A percentile compares a stretch with the other conserved stretches of the same genome.
phyloP scores from a whole-genome alignment of 2,888 invertebrate genomes.

The Heliconius sara region DNA sequence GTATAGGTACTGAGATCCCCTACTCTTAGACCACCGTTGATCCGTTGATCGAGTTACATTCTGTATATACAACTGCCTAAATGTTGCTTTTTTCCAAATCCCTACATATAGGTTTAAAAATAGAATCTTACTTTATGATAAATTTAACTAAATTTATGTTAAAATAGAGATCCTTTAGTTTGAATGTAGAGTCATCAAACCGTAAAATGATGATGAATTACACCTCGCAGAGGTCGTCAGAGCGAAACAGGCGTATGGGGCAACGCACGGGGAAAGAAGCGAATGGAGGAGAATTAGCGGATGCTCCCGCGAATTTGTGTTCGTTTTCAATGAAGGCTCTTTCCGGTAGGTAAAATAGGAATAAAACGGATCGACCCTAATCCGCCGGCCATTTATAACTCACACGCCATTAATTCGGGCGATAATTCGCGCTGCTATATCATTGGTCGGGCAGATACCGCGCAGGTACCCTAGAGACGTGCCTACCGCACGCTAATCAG shows the following conservation, averaged over 20 bases:
- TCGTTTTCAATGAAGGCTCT: constrained; percentile 83
- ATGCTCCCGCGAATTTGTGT: constrained; percentile 82
- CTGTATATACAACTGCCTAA: background rate
- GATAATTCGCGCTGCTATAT: constrained; percentile 78
- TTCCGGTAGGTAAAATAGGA: constrained; percentile 83
- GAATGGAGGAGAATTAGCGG: constrained; percentile 75
- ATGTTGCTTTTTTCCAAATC: background rate
- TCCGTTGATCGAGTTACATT: too few species aligned
- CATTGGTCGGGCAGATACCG: constrained; percentile 76
- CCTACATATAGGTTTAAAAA: background rate
- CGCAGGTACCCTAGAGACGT: constrained; percentile 47
- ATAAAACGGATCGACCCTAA: constrained; percentile 82
- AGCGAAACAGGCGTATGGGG: constrained; percentile 60
- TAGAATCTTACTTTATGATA: constrained; percentile 46
- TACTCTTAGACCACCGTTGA: too few species aligned
- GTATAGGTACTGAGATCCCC: too few species aligned
- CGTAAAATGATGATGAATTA: constrained; percentile 85
- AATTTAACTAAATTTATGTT: constrained; percentile 55
- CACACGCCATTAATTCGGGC: constrained; percentile 84
- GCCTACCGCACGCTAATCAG: constrained; percentile 46
- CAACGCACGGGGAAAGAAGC: constrained; percentile 62
- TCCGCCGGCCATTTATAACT: constrained; percentile 83
- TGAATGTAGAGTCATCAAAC: constrained; percentile 82
- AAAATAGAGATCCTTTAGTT: constrained; percentile 53
- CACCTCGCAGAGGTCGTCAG: constrained; percentile 69